phyloP scores from a whole-genome alignment of 2,888 invertebrate species.

The Cybosia mesomella region DNA sequence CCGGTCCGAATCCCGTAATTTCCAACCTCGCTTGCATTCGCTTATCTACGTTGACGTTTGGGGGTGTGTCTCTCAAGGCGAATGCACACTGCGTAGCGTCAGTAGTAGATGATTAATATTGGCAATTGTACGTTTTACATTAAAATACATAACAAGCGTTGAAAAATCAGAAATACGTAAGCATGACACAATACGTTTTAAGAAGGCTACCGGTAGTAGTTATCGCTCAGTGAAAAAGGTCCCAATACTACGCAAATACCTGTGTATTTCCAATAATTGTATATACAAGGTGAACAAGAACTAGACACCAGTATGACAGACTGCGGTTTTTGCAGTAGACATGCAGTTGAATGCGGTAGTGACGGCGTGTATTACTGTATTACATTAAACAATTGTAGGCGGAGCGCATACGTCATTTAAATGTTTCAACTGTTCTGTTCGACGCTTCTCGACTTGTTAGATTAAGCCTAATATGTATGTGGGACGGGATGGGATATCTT shows the following conservation, averaged over 20 bases:
- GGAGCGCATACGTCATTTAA: constrained; percentile 66
- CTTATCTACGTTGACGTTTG: constrained; percentile 45
- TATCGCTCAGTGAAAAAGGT: background rate
- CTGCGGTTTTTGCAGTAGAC: constrained; percentile 47
- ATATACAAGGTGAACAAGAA: constrained; percentile 37
- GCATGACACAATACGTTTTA: background rate
- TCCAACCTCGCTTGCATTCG: constrained; percentile 52
- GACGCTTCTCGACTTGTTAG: constrained; percentile 50
- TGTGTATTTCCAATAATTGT: constrained; percentile 7
- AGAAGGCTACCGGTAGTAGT: too few relatives aligned
- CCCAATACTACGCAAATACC: constrained; percentile 18
- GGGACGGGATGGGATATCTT: constrained; percentile 28
- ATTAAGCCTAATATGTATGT: constrained; percentile 43
- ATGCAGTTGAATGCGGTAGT: constrained; percentile 29
- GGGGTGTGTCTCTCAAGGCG: constrained; percentile 57
- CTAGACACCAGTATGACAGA: constrained; percentile 25
- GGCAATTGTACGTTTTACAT: constrained; percentile 1
- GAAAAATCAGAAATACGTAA: background rate
- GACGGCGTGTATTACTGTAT: constrained; percentile 19
- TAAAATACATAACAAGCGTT: background rate
- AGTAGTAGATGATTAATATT: background rate
- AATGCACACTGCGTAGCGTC: constrained; percentile 19
- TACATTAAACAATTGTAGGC: constrained; percentile 61
- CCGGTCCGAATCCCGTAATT: constrained; percentile 37
- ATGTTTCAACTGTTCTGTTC: constrained; percentile 47